Evolutionary conservation across 2,113 vertebrate species (phyloP).

Genomic region (Daboia siamensis): DNA sequence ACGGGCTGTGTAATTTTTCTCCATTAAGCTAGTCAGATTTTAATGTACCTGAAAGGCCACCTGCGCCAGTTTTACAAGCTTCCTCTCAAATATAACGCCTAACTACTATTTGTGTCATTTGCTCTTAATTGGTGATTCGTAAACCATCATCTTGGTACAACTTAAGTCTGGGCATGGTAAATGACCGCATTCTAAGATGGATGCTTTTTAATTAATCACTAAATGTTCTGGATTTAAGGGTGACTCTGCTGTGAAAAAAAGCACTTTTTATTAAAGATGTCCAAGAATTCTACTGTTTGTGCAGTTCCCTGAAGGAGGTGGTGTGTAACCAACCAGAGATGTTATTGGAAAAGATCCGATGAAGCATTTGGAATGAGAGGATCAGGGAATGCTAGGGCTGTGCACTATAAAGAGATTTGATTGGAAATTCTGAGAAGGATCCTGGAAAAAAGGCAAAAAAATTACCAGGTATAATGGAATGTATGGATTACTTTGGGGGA

Average conservation of each 20-base stretch:
- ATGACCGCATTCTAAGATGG: background rate
- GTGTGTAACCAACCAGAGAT: background rate
- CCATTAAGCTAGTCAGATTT: background rate
- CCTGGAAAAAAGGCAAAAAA: background rate
- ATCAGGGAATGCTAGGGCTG: background rate
- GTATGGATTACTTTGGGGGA: too few relatives aligned
- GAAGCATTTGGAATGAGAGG: background rate
- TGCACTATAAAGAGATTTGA: background rate
- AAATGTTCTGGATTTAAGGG: background rate
- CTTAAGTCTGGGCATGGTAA: background rate
- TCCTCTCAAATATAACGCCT: background rate
- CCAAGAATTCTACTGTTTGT: background rate
- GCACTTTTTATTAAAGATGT: background rate
- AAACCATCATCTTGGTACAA: conserved; percentile 1
- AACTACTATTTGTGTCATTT: background rate
- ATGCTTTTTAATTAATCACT: background rate
- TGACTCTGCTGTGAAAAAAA: background rate
- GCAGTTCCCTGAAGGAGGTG: background rate
- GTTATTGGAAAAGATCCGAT: background rate
- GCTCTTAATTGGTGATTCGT: background rate
- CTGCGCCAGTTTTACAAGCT: too few relatives aligned
- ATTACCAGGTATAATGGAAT: background rate
- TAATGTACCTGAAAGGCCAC: background rate
- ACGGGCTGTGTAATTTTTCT: background rate
- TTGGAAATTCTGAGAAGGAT: background rate